These are phyloP conservation scores for Drosophila kambysellisi DNA, from an alignment of 2,888 invertebrate species.

Conservation along the genomic window DNA sequence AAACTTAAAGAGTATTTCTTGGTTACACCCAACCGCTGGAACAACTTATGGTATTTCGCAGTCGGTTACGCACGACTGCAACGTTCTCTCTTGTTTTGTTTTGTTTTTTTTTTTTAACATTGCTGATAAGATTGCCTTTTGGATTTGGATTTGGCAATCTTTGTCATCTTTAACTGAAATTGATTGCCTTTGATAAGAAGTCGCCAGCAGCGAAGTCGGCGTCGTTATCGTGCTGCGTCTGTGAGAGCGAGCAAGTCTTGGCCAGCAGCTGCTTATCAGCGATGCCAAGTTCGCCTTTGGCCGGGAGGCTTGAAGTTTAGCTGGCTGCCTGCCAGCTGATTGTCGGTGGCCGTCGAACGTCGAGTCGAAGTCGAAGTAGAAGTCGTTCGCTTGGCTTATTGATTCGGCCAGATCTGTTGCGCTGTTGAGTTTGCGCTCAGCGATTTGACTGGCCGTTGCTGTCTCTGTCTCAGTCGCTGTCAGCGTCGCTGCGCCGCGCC, in stretches of 20 bases:
- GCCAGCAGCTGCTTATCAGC: conserved; percentile 43
- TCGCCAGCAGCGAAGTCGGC: background rate
- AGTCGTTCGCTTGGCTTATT: conserved; percentile 57
- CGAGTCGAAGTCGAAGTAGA: conserved; percentile 26
- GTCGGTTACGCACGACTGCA: background rate
- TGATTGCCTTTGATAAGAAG: conserved; percentile 54
- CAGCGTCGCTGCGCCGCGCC: conserved; percentile 47
- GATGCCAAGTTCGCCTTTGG: conserved; percentile 9
- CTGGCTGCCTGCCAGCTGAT: conserved; percentile 16
- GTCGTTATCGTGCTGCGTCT: conserved; percentile 13
- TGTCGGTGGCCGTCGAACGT: conserved; percentile 21
- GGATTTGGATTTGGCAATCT: conserved; percentile 9
- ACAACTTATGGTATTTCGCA: background rate
- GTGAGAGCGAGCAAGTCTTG: conserved; percentile 12
- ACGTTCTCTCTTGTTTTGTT: background rate
- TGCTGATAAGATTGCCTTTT: conserved; percentile 5
- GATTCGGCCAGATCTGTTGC: conserved; percentile 61
- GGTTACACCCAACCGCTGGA: background rate
- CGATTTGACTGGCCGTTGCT: conserved; percentile 12
- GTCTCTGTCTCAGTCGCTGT: conserved; percentile 32
- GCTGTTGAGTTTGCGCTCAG: conserved; percentile 20
- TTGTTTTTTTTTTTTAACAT: background rate
- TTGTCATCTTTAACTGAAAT: conserved; percentile 33
- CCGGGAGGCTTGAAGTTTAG: conserved; percentile 36
- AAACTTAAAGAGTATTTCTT: background rate